Conservation (phyloP, 2,797 vertebrate genomes). For the Sciaenops ocellatus region DNA sequence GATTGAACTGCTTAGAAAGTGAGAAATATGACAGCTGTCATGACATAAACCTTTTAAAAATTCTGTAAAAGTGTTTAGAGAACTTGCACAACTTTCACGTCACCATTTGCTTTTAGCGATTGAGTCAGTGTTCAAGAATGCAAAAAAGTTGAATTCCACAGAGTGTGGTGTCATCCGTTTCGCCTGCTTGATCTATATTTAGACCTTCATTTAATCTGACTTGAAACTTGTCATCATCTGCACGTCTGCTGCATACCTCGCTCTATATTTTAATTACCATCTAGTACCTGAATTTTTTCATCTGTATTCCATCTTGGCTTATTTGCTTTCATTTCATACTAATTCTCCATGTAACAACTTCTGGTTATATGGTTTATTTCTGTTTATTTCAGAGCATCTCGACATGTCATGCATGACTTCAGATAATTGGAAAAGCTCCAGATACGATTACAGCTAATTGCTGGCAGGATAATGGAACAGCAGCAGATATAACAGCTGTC, state of each 20-base stretch:
- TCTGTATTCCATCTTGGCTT: neutral
- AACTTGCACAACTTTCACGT: neutral
- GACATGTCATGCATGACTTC: neutral
- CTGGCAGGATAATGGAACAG: neutral
- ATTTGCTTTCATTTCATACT: constrained; percentile 21
- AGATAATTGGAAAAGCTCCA: constrained; percentile 10
- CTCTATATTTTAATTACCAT: constrained; percentile 3
- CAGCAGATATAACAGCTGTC: constrained; percentile 21
- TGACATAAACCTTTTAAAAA: neutral
- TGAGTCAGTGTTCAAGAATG: constrained; percentile 7
- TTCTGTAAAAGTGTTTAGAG: neutral
- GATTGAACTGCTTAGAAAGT: neutral
- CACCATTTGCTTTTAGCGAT: neutral
- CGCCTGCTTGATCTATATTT: constrained; percentile 35
- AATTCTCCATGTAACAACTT: neutral
- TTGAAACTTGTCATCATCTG: constrained; percentile 24
- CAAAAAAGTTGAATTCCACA: neutral
- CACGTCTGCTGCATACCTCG: constrained; percentile 1
- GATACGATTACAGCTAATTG: neutral
- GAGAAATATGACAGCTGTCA: neutral
- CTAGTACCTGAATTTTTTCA: constrained; percentile 14
- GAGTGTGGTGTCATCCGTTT: constrained; percentile 21
- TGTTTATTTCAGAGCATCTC: constrained; percentile 4
- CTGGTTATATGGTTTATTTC: neutral
- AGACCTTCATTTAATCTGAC: constrained; percentile 34